Evolutionary conservation across 2,888 invertebrate genomes (phyloP).

Genomic region (Drosophila demipolita): DNA sequence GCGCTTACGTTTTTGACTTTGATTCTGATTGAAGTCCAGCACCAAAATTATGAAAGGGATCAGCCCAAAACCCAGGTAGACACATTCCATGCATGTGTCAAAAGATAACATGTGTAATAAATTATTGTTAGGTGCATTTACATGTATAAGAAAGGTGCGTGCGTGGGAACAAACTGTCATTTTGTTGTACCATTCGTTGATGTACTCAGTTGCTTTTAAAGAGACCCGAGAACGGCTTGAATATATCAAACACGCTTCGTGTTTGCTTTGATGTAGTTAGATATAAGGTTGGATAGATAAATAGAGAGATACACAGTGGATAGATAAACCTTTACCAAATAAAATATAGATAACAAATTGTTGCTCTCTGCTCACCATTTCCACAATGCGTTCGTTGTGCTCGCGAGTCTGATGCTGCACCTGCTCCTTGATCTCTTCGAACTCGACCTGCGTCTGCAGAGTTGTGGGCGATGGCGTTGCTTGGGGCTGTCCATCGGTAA

Average conservation of each 20-base stretch:
- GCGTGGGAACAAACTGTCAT: conserved; percentile 29
- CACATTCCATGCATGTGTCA: conserved; percentile 53
- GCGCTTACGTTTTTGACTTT: conserved; percentile 57
- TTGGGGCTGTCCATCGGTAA: conserved; percentile 78
- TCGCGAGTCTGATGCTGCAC: conserved; percentile 81
- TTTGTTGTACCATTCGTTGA: conserved; percentile 37
- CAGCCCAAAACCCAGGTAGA: conserved; percentile 33
- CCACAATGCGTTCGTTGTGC: conserved; percentile 84
- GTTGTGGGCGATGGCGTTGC: conserved; percentile 65
- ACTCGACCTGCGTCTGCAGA: conserved; percentile 66
- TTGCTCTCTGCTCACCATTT: conserved; percentile 81
- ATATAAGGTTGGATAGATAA: conserved; percentile 30
- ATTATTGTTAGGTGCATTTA: conserved; percentile 3
- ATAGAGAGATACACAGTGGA: conserved; percentile 13
- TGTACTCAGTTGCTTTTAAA: conserved; percentile 75
- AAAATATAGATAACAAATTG: neutral
- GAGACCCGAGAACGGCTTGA: conserved; percentile 81
- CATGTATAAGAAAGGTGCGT: neutral
- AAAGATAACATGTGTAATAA: conserved; percentile 2
- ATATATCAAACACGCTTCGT: conserved; percentile 82
- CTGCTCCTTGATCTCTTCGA: conserved; percentile 81
- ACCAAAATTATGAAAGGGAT: conserved; percentile 38
- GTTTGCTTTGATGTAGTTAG: conserved; percentile 66
- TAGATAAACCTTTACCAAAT: conserved; percentile 19
- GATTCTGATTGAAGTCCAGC: conserved; percentile 36